Conservation (phyloP, 2,113 vertebrate species). For the Microcebus murinus region DNA sequence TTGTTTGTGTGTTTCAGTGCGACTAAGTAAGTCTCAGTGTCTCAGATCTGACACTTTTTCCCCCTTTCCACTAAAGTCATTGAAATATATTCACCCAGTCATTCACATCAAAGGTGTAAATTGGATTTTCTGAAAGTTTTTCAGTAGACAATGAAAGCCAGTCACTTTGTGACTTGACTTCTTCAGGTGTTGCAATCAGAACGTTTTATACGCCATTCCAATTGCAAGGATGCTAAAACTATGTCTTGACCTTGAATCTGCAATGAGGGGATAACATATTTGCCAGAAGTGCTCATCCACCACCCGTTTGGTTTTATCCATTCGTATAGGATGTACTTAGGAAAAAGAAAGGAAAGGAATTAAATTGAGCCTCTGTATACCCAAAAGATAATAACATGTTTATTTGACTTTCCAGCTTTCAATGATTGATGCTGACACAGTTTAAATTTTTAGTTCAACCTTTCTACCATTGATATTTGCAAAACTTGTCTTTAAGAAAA, state of each 20-base stretch:
- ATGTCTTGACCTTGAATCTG: conserved; percentile 83
- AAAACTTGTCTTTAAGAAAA: background rate
- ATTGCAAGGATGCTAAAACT: conserved; percentile 80
- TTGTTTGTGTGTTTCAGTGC: conserved; percentile 69
- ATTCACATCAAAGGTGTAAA: conserved; percentile 88
- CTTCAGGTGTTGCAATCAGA: conserved; percentile 76
- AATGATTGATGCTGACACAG: background rate
- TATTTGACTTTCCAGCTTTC: conserved; percentile 63
- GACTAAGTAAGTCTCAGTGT: background rate
- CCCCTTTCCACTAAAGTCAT: conserved; percentile 76
- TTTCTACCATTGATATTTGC: background rate
- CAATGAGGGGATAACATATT: conserved; percentile 73
- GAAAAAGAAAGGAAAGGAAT: conserved; percentile 40
- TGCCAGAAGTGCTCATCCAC: conserved; percentile 75
- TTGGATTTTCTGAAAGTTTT: conserved; percentile 88
- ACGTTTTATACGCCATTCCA: conserved; percentile 77
- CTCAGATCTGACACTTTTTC: conserved; percentile 45
- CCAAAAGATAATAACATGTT: conserved; percentile 28
- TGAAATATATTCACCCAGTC: conserved; percentile 83
- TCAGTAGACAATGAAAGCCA: conserved; percentile 76
- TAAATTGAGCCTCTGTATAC: conserved; percentile 40
- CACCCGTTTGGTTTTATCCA: conserved; percentile 73
- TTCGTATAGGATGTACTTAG: conserved; percentile 72
- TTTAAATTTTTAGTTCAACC: conserved; percentile 38
- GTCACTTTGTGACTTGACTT: conserved; percentile 84